A percentile compares a stretch with the other conserved stretches of the same genome.
These are phyloP conservation scores for Dryadula phaetusa DNA, from an alignment of 2,888 invertebrate genomes.

Conservation along the genomic window DNA sequence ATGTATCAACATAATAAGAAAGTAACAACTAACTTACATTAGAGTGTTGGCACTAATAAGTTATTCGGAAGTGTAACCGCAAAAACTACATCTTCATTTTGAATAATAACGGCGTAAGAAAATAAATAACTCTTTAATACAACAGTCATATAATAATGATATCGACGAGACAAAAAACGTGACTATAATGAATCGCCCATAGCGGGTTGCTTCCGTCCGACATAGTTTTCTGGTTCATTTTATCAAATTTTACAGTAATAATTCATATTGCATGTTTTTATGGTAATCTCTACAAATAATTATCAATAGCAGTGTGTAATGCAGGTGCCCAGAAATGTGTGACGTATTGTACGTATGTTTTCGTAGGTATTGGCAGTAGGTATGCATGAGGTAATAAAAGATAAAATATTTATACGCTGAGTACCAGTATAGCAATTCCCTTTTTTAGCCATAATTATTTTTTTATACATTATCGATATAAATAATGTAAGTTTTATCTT, in stretches of 20 bases:
- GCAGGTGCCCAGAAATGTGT: background rate
- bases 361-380: background rate
- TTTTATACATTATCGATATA: slow-evolving; percentile 22
- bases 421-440: background rate
- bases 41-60: slow-evolving; percentile 44
- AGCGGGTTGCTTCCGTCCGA: slow-evolving; percentile 45
- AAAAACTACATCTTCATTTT: slow-evolving; percentile 75
- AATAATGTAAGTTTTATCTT: slow-evolving; percentile 7
- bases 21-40: slow-evolving; percentile 22
- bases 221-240: slow-evolving; percentile 42
- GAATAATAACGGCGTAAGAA: slow-evolving; percentile 70
- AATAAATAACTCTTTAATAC: slow-evolving; percentile 73
- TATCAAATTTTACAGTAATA: slow-evolving; percentile 37
- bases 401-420: background rate
- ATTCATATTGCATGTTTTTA: slow-evolving; percentile 14
- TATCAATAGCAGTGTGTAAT: background rate
- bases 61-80: slow-evolving; percentile 58
- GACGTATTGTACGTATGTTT: background rate
- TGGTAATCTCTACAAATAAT: slow-evolving; percentile 17
- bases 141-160: slow-evolving; percentile 62
- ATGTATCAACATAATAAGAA: slow-evolving; percentile 9
- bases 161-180: slow-evolving; percentile 55
- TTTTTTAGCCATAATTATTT: background rate
- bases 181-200: slow-evolving; percentile 40
- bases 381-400: background rate